Conservation (phyloP, 1,140 invertebrate species). For the Tetramorium simillimum region DNA sequence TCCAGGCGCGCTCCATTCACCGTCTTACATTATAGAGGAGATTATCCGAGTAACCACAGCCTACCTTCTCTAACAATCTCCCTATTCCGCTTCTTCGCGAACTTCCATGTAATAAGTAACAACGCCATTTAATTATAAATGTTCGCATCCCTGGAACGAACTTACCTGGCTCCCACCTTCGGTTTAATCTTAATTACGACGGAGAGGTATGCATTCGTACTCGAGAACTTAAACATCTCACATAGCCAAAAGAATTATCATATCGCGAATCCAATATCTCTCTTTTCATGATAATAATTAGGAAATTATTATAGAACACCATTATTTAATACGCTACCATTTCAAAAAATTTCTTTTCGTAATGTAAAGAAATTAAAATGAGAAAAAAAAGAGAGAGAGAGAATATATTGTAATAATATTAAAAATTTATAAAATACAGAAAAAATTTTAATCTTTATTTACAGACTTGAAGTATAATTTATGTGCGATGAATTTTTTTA, state of each 20-base stretch:
- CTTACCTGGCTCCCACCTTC: constrained; percentile 71
- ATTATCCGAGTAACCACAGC: constrained; percentile 81
- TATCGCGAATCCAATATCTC: constrained; percentile 1
- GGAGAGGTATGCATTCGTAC: constrained; percentile 57
- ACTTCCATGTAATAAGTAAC: constrained; percentile 82
- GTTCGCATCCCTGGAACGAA: constrained; percentile 74
- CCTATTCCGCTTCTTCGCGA: constrained; percentile 79
- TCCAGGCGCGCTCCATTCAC: constrained; percentile 72
- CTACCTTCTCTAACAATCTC: constrained; percentile 76
- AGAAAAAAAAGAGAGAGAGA: background rate
- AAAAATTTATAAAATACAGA: background rate
- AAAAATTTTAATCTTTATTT: background rate
- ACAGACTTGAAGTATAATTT: background rate
- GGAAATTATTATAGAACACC: background rate
- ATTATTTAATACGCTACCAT: background rate
- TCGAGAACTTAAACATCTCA: constrained; percentile 23
- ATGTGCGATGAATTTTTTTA: background rate
- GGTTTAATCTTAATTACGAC: constrained; percentile 65
- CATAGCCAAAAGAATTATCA: constrained; percentile 12
- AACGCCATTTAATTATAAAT: constrained; percentile 83
- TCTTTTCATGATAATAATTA: background rate
- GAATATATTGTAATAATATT: background rate
- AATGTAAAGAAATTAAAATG: background rate
- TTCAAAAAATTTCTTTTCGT: background rate
- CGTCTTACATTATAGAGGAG: constrained; percentile 79